Evolutionary conservation across 2,888 invertebrate genomes (phyloP), one percentile per base, ranked within the genome.

Genomic region (Hipparchia sbordonii): DNA sequence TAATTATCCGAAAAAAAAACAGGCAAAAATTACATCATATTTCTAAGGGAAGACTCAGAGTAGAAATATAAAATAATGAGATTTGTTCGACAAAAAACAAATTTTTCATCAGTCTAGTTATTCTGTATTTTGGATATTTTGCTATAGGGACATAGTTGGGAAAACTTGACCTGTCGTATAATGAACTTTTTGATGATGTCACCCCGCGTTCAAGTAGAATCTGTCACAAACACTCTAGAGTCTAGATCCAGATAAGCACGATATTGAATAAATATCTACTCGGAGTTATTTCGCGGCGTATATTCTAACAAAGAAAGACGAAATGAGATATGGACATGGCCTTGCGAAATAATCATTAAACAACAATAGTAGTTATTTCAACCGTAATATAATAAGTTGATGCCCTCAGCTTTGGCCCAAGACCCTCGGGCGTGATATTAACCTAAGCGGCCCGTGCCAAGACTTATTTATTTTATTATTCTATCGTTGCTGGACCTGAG

Each of bases 391-490:
- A 23, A 51, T 51, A 63, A 52, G 52, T 52, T 52, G 52, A 65
- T 65, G 51, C 33, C 65, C 46, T 46, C 6, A 12, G 48, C 33
- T 48, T 57, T 48, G 48, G 13, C 13, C 59, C 7, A 51, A 67
- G 51, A 23, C 68, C 68, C 48, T 23, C 9, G 51, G 59, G 68
- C 68, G 68, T 48, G 59, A 68, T 60, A 51, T 68, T 59, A 33
- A 68, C 68, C 68, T 60, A 59, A 33, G 68, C 59, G 12, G 57
- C 67, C 10, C 46, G 10, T 59, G 56, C 23, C 46, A 67, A 57
- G 46, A 67, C 48, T 67, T 67, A 57, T 67, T 68, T 65, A 65
- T 65, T 67, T 68, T 65, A 65, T 65, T 65, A 65, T 65, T 65
- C 65, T 33, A 65, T 51, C 65, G 8, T 51, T 9, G 23, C 6